Percentiles rank a stretch among this genome's conserved stretches.
phyloP scores from a whole-genome alignment of 2,888 invertebrate genomes.

The Coelopa pilipes region DNA sequence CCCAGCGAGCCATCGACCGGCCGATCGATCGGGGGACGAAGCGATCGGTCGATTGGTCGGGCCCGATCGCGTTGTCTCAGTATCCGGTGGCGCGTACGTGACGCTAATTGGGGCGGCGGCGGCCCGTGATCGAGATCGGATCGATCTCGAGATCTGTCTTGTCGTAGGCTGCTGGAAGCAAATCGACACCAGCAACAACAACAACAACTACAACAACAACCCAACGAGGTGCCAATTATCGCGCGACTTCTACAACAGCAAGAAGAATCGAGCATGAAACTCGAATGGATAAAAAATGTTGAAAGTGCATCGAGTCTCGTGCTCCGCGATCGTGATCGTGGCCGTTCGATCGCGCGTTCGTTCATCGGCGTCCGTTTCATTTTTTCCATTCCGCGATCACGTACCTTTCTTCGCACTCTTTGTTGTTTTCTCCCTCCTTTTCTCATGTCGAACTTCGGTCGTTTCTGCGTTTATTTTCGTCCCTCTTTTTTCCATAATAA shows the following conservation, averaged over 20 bases:
- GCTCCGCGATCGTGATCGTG: neutral
- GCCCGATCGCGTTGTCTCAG: neutral
- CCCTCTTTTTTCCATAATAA: too few species aligned
- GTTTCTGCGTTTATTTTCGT: too few species aligned
- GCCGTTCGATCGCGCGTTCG: neutral
- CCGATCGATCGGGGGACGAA: neutral
- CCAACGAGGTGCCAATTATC: too few species aligned
- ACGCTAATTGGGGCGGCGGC: neutral
- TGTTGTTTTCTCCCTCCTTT: too few species aligned
- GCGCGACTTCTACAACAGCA: too few species aligned
- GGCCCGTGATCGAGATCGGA: neutral
- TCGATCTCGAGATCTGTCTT: neutral
- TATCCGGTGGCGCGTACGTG: neutral
- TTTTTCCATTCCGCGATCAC: too few species aligned
- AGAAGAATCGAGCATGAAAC: too few species aligned
- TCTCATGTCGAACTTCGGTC: too few species aligned
- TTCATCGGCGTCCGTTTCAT: too few species aligned
- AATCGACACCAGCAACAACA: neutral
- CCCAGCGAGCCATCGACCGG: neutral
- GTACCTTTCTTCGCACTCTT: too few species aligned
- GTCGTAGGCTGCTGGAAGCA: neutral
- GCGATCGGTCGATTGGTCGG: neutral
- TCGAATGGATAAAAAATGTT: neutral
- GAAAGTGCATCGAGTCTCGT: slow-evolving; percentile 22
- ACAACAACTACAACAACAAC: too few species aligned